Percentiles rank a stretch among this genome's conserved stretches.
phyloP scores from a whole-genome alignment of 2,113 vertebrate species.

The Collichthys lucidus region DNA sequence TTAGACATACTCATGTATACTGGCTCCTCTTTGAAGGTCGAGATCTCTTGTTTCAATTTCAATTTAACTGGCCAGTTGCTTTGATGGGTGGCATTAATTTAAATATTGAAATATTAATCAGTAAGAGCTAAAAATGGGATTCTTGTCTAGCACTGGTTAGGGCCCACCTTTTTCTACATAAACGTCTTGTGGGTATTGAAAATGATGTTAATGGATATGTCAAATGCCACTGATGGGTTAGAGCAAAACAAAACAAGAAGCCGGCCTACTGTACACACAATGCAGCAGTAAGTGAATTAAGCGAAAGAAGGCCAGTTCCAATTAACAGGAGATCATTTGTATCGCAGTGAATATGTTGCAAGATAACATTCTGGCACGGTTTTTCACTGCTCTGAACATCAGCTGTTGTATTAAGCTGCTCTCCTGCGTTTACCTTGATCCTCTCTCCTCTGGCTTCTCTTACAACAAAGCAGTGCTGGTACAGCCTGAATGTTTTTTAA shows the following conservation, averaged over 20 bases:
- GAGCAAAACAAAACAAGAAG: not conserved
- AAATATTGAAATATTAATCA: not conserved
- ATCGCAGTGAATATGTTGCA: not conserved
- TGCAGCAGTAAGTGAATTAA: not conserved
- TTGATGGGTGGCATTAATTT: not conserved
- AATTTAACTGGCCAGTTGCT: not conserved
- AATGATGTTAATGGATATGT: not conserved
- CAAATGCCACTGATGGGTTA: not conserved
- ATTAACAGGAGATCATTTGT: not conserved
- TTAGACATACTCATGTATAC: not conserved
- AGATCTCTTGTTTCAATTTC: conserved; percentile 8
- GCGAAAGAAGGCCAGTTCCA: not conserved
- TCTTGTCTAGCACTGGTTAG: not conserved
- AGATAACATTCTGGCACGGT: not conserved
- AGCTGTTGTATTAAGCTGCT: conserved; percentile 5
- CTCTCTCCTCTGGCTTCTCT: not conserved
- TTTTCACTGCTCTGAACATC: too few species aligned
- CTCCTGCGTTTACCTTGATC: conserved; percentile 16
- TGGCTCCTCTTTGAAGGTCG: not conserved
- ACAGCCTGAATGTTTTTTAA: conserved; percentile 21
- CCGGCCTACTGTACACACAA: too few species aligned
- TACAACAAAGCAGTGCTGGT: not conserved
- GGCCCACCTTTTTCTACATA: not conserved
- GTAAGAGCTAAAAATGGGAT: not conserved
- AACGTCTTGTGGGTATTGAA: not conserved